Evolutionary conservation across 2,797 vertebrate genomes (phyloP), one percentile per base, ranked within the genome.

Genomic region (Mergus octosetaceus): DNA sequence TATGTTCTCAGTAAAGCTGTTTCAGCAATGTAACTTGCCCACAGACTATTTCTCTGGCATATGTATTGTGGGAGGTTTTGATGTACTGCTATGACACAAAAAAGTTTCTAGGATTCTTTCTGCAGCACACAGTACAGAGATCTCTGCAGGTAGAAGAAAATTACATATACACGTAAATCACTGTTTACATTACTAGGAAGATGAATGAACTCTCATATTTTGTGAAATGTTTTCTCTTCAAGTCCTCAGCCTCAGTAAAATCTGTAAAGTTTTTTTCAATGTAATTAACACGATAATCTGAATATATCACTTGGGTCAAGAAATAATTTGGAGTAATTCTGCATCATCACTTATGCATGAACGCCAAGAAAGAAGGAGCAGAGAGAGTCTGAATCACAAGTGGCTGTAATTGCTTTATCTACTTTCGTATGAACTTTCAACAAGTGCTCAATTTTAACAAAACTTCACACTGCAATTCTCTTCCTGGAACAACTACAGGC

Each of bases 301-400:
- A 92, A 54, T 85, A 49, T 79, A 94, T 85, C 53, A 72, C 49
- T 83, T 83, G 24, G 12, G 16, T 66, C 85, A 91, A 56, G 62
- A 95, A 95, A 91, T 78, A 87, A 88, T 88, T 90, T 88, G 24
- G 11, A 94, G 20, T 56, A 87, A 80, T 90, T 89, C 28, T 45
- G 34, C 45, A 65, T 83, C 45, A 83, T 86, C 45, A 47, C 24
- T 93, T 93, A 58, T 58, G 18, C 45, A 54, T 86, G 54, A 94
- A 32, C 75, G 16, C 38, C 41, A 61, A 1, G 3, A 91, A 87
- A 84, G 73, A 53, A 96, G 79, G 22, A 75, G 30, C 56, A 89
- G 34, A 93, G 79, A 30, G 41, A 16, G 47, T 85, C 68, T 84
- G 85, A 90, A 78, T 92, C 58, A 91, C 34, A 81, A 84, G 83